A percentile compares a stretch with the other conserved stretches of the same genome.
phyloP scores from a whole-genome alignment of 2,797 vertebrate genomes.

The Gymnodraco acuticeps region DNA sequence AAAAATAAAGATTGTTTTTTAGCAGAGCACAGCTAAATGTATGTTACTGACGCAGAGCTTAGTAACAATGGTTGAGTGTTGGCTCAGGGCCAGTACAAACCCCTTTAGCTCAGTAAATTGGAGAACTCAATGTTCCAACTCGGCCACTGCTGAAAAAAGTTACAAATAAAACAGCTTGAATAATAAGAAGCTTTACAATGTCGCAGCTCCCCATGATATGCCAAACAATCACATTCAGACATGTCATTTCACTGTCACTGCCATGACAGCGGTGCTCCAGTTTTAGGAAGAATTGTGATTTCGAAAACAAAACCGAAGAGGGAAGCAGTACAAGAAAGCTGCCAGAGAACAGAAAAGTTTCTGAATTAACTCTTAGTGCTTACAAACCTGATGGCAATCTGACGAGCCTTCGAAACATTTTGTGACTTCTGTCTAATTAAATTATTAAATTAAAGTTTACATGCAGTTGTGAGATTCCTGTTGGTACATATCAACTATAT shows the following conservation, averaged over 20 bases:
- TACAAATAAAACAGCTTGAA: constrained; percentile 10
- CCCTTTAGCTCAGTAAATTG: background rate
- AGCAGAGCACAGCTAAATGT: background rate
- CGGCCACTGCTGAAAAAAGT: constrained; percentile 8
- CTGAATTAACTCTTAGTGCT: background rate
- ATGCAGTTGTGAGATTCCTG: background rate
- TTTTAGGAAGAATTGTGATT: constrained; percentile 7
- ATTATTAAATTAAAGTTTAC: constrained; percentile 17
- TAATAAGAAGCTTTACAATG: constrained; percentile 23
- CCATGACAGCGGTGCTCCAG: constrained; percentile 17
- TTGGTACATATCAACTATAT: background rate
- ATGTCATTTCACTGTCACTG: constrained; percentile 17
- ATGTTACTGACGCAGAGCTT: constrained; percentile 3
- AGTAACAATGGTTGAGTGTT: constrained; percentile 6
- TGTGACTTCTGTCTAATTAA: constrained; percentile 11
- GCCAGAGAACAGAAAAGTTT: background rate
- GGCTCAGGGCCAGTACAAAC: constrained; percentile 4
- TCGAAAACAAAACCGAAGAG: background rate
- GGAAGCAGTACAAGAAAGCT: background rate
- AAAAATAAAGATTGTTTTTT: constrained; percentile 10
- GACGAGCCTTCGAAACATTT: constrained; percentile 11
- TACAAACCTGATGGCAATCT: background rate
- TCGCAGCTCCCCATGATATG: background rate
- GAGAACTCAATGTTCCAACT: constrained; percentile 7
- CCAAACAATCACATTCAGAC: constrained; percentile 19